These are phyloP conservation scores for Burhinus bistriatus DNA, from an alignment of 2,113 vertebrate species.

Conservation along the genomic window DNA sequence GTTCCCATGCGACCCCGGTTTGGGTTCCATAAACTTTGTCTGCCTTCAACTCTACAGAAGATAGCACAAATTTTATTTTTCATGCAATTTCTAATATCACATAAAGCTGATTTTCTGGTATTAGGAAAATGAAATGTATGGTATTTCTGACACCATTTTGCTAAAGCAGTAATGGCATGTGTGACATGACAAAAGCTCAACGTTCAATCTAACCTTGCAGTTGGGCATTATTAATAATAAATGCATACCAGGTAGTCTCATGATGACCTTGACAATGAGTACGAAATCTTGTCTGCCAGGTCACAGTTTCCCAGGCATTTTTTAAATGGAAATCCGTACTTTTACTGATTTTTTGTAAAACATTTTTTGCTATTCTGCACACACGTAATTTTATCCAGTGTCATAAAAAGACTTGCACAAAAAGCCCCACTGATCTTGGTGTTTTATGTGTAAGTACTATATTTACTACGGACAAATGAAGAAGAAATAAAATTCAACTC, in stretches of 20 bases:
- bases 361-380: neutral
- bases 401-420: neutral
- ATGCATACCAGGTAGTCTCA: neutral
- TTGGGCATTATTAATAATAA: neutral
- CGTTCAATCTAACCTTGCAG: neutral
- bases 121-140: neutral
- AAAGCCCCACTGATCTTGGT: neutral
- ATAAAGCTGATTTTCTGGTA: neutral
- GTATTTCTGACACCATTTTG: neutral
- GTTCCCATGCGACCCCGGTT: neutral
- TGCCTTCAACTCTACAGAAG: neutral
- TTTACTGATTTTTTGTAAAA: neutral
- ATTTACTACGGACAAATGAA: neutral
- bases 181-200: neutral
- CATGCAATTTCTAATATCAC: neutral
- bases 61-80: neutral
- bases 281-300: neutral
- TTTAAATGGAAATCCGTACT: neutral
- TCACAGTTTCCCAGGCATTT: neutral
- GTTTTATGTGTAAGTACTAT: neutral
- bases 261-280: neutral
- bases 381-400: neutral
- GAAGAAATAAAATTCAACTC: conserved; percentile 6
- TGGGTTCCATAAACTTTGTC: neutral
- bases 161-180: neutral